These are phyloP conservation scores for Lacerta bilineata DNA, from an alignment of 2,797 vertebrate species.

Conservation along the genomic window DNA sequence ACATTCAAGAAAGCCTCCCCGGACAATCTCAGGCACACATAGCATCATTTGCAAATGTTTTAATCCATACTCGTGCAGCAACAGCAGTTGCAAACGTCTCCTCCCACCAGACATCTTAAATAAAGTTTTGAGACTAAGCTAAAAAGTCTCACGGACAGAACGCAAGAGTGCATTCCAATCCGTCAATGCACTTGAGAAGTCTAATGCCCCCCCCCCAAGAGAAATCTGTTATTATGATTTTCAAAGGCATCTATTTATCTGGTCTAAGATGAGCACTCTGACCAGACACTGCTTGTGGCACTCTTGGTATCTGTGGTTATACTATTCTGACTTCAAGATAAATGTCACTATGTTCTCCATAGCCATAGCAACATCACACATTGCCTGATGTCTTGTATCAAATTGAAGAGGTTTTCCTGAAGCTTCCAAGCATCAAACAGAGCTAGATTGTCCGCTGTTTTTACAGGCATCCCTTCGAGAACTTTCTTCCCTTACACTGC, in stretches of 20 bases:
- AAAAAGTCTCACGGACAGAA: slow-evolving; percentile 28
- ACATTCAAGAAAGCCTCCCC: no score
- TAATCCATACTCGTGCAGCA: not conserved
- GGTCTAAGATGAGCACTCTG: not conserved
- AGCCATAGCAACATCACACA: slow-evolving; percentile 20
- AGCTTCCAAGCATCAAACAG: not conserved
- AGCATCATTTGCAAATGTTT: not conserved
- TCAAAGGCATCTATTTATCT: slow-evolving; percentile 48
- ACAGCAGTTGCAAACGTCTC: not conserved
- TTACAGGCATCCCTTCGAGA: slow-evolving; percentile 29
- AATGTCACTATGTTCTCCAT: not conserved
- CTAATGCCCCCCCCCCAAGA: not conserved
- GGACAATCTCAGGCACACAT: not conserved
- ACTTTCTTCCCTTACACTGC: not conserved
- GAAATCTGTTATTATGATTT: slow-evolving; percentile 2
- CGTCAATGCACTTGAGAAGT: slow-evolving; percentile 4
- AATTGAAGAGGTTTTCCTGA: slow-evolving; percentile 5
- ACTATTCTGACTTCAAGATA: not conserved
- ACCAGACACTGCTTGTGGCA: not conserved
- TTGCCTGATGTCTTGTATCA: not conserved
- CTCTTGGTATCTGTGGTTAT: not conserved
- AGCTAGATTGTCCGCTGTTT: slow-evolving; percentile 15
- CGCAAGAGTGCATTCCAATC: not conserved
- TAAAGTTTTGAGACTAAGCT: not conserved
- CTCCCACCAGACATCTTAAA: not conserved